A percentile compares a stretch with the other conserved stretches of the same genome.
phyloP scores from a whole-genome alignment of 2,888 invertebrate genomes.

The Graphium colonna region DNA sequence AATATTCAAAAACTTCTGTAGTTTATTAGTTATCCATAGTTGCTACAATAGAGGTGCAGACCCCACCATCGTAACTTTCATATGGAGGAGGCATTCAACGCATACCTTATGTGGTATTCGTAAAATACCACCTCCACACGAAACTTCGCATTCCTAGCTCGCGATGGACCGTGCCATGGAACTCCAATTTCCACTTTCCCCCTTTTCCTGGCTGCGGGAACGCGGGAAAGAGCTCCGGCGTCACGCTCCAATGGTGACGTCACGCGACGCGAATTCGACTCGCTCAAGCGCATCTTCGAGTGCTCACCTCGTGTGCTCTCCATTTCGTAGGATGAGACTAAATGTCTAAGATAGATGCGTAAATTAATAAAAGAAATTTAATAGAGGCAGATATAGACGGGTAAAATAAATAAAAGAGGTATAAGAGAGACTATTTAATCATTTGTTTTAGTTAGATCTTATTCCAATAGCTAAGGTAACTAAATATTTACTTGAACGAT shows the following conservation, averaged over 20 bases:
- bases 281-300: neutral
- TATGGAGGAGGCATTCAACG: neutral
- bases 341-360: too few species aligned
- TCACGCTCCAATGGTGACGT: constrained; percentile 18
- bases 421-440: too few species aligned
- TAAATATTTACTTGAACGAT: too few species aligned
- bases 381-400: too few species aligned
- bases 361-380: too few species aligned
- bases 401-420: too few species aligned
- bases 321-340: neutral
- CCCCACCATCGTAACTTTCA: neutral
- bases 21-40: neutral
- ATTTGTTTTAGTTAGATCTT: too few species aligned
- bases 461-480: too few species aligned
- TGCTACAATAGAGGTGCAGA: neutral
- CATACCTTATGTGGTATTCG: neutral
- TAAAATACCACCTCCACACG: neutral
- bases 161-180: constrained; percentile 42
- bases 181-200: constrained; percentile 53
- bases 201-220: constrained; percentile 49
- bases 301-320: neutral
- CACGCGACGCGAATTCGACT: constrained; percentile 20
- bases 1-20: too few species aligned
- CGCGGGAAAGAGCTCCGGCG: constrained; percentile 18
- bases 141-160: constrained; percentile 34